Conservation (phyloP, 2,113 vertebrate genomes). For the Callionymus lyra region DNA sequence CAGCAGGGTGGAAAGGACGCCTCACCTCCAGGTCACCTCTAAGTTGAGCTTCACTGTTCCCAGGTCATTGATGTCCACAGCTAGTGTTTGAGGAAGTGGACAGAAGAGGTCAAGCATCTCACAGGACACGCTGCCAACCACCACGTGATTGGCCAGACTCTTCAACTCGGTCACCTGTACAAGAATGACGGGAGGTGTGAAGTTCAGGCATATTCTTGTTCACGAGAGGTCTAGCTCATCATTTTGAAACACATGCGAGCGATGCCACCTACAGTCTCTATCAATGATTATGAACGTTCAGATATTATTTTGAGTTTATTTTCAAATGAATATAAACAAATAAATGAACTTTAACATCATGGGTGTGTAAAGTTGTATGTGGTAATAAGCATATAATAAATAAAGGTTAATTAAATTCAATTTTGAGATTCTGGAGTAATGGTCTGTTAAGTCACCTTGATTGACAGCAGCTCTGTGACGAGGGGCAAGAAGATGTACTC, state of each 20-base stretch:
- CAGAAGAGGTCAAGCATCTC: constrained; percentile 96
- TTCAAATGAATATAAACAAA: too few relatives aligned
- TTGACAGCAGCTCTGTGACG: constrained; percentile 89
- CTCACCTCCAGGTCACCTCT: constrained; percentile 94
- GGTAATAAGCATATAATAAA: too few relatives aligned
- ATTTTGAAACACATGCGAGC: too few relatives aligned
- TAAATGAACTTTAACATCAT: too few relatives aligned
- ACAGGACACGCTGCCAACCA: constrained; percentile 93
- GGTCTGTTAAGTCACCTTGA: constrained; percentile 80
- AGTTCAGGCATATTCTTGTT: too few relatives aligned
- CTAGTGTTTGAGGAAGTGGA: constrained; percentile 89
- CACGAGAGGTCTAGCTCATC: too few relatives aligned
- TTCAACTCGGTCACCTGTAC: constrained; percentile 91
- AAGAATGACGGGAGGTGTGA: neutral
- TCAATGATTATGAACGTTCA: too few relatives aligned
- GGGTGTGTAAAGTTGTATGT: too few relatives aligned
- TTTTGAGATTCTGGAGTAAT: too few relatives aligned
- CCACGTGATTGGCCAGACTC: constrained; percentile 92
- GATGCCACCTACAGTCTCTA: too few relatives aligned
- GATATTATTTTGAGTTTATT: too few relatives aligned
- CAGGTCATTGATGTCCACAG: constrained; percentile 95
- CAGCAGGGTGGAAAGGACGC: neutral
- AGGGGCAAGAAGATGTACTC: constrained; percentile 93
- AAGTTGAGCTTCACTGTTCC: constrained; percentile 96
- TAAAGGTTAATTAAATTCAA: too few relatives aligned